These are phyloP conservation scores for Eubasilissa splendida DNA, from an alignment of 2,888 invertebrate species.

Conservation along the genomic window DNA sequence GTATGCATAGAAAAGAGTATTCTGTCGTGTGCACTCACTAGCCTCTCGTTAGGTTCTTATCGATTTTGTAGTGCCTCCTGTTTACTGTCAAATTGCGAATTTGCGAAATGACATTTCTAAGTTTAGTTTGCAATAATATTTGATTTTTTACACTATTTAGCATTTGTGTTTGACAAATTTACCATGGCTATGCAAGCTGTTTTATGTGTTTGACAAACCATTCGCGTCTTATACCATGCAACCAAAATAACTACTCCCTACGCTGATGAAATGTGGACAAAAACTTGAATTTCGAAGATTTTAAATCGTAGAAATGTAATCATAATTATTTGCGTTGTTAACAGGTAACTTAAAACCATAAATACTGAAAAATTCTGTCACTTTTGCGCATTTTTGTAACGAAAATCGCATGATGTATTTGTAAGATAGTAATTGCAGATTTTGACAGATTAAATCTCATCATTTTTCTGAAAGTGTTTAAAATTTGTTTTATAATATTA, in stretches of 20 bases:
- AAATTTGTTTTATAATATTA: no score
- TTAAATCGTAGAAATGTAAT: conserved; percentile 29
- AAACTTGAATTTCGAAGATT: conserved; percentile 4
- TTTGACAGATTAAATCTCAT: not conserved
- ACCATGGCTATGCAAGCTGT: not conserved
- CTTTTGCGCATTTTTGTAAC: not conserved
- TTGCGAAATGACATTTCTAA: conserved; percentile 33
- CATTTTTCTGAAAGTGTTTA: not conserved
- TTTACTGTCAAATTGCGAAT: conserved; percentile 33
- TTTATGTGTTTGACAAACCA: not conserved
- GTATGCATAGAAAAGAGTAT: no score
- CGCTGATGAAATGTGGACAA: conserved; percentile 10
- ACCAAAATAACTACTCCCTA: conserved; percentile 14
- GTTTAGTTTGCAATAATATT: not conserved
- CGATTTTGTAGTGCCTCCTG: conserved; percentile 34
- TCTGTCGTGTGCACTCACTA: not conserved
- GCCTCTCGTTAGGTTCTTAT: conserved; percentile 27
- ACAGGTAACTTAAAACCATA: conserved; percentile 17
- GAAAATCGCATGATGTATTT: not conserved
- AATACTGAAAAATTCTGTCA: not conserved
- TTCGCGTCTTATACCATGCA: conserved; percentile 6
- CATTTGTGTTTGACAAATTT: not conserved
- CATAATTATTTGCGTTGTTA: conserved; percentile 11
- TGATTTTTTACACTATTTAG: not conserved
- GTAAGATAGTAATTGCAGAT: not conserved